Conservation (phyloP, 2,888 invertebrate genomes). For the Caenorhabditis virilis region DNA sequence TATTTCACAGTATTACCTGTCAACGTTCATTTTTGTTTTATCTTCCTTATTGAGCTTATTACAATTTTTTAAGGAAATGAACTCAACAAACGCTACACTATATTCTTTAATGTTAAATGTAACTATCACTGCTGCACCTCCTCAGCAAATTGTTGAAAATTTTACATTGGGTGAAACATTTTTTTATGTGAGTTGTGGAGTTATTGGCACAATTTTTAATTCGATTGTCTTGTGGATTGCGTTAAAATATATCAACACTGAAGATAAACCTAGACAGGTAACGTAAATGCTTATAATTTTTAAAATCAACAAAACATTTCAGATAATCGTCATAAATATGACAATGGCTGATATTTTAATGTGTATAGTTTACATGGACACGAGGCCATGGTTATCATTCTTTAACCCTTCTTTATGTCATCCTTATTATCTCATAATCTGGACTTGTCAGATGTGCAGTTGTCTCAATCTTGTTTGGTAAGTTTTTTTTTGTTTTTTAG, state of each 20-base stretch:
- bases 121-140: no score
- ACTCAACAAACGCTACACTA: conserved; percentile 16
- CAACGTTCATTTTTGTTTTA: no score
- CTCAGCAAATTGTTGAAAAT: conserved; percentile 15
- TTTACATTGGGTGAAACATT: conserved; percentile 41
- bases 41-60: no score
- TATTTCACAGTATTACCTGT: no score
- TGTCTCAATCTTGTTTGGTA: conserved; percentile 66
- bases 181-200: conserved; percentile 59
- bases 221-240: conserved; percentile 62
- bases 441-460: conserved; percentile 64
- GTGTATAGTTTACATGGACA: conserved; percentile 65
- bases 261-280: conserved; percentile 67
- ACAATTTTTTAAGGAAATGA: conserved; percentile 21
- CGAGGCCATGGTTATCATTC: conserved; percentile 56
- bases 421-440: conserved; percentile 64
- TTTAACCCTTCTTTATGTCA: conserved; percentile 54
- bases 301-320: conserved; percentile 6
- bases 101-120: no score
- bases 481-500: conserved; percentile 3
- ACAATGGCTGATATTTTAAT: conserved; percentile 66
- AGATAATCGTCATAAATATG: conserved; percentile 68
- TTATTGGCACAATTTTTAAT: conserved; percentile 62
- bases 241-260: conserved; percentile 62
- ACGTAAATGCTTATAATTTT: neutral